Conservation (phyloP, 1,140 invertebrate species). For the Zaprionus ghesquierei region DNA sequence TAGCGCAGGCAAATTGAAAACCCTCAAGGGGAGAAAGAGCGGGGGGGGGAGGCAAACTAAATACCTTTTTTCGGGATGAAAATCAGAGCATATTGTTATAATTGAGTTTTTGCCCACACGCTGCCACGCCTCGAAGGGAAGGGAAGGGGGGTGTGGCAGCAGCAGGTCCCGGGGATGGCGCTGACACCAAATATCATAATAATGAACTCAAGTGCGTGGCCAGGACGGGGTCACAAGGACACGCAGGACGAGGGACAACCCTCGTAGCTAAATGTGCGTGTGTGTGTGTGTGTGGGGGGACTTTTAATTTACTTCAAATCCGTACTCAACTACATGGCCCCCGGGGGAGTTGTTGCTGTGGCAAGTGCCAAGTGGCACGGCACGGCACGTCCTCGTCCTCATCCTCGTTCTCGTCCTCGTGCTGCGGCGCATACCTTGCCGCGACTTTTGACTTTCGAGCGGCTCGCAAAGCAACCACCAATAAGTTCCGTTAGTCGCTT, state of each 20-base stretch:
- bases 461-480: constrained; percentile 40
- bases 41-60: neutral
- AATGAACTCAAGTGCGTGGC: constrained; percentile 71
- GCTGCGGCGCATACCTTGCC: constrained; percentile 24
- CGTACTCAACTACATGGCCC: constrained; percentile 78
- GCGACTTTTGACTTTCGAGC: constrained; percentile 58
- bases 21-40: neutral
- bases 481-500: constrained; percentile 8
- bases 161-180: constrained; percentile 45
- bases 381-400: neutral
- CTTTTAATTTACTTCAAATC: constrained; percentile 82
- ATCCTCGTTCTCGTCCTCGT: neutral
- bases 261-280: too few species aligned
- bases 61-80: constrained; percentile 30
- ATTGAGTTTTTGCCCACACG: constrained; percentile 75
- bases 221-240: neutral
- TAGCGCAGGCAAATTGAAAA: constrained; percentile 65
- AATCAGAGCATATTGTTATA: constrained; percentile 82
- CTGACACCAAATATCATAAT: constrained; percentile 82
- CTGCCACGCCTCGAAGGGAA: constrained; percentile 50
- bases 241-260: constrained; percentile 10
- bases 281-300: constrained; percentile 34
- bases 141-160: neutral
- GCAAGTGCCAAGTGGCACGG: constrained; percentile 39
- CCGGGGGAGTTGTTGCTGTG: constrained; percentile 62